Evolutionary conservation across 2,113 vertebrate genomes (phyloP).

Genomic region (Orycteropus afer): DNA sequence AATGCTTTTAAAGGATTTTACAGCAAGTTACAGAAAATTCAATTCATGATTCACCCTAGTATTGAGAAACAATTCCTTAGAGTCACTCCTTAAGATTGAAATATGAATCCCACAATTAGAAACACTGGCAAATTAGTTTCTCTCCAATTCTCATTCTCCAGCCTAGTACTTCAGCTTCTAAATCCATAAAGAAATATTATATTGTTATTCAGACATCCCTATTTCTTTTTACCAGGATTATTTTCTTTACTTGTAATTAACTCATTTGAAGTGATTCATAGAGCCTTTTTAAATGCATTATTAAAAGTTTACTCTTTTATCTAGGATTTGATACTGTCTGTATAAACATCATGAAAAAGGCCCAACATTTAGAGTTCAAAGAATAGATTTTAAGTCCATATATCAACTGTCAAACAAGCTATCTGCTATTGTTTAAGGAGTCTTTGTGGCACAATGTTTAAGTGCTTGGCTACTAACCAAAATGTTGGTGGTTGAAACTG

Average conservation of each 20-base stretch:
- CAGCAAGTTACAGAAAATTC: background rate
- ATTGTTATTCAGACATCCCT: background rate
- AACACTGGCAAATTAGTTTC: background rate
- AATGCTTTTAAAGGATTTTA: background rate
- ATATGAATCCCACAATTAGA: background rate
- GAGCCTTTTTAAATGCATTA: background rate
- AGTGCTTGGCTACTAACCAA: background rate
- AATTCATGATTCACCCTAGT: background rate
- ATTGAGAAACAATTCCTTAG: background rate
- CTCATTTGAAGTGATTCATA: background rate
- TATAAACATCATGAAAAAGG: background rate
- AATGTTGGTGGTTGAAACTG: background rate
- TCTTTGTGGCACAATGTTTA: background rate
- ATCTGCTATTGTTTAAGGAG: background rate
- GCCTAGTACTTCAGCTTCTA: background rate
- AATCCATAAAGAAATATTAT: accelerated
- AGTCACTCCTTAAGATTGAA: background rate
- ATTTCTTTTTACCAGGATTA: background rate
- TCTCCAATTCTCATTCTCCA: background rate
- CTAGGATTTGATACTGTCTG: background rate
- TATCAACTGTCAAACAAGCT: background rate
- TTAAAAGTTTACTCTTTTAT: background rate
- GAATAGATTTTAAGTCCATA: background rate
- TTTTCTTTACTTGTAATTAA: background rate
- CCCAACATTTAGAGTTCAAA: background rate